phyloP scores from a whole-genome alignment of 2,113 vertebrate genomes.

The Perognathus longimembris region DNA sequence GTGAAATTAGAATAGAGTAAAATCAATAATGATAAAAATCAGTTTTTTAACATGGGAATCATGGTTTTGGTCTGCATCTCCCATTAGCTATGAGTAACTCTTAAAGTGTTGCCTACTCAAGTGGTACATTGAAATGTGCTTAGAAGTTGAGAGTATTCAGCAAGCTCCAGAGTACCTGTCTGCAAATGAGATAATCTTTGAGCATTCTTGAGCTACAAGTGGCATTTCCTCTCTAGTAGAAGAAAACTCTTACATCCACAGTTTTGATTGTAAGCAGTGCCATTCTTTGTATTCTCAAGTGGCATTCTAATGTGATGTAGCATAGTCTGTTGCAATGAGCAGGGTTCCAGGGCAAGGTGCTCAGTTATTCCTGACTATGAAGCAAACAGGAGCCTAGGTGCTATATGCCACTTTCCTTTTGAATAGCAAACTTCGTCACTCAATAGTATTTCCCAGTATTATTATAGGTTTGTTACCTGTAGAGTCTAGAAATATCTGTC shows the following conservation, averaged over 20 bases:
- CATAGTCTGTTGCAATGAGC: background rate
- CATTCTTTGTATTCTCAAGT: too few species aligned
- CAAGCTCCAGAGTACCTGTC: background rate
- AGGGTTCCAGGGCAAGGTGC: background rate
- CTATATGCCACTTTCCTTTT: background rate
- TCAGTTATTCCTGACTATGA: background rate
- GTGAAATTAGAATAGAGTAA: slow-evolving; percentile 10
- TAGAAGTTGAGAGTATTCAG: background rate
- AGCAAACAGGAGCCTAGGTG: background rate
- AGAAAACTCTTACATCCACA: background rate
- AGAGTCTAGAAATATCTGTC: background rate
- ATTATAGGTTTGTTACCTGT: background rate
- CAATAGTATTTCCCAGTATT: background rate
- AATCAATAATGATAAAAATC: background rate
- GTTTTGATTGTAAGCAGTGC: background rate
- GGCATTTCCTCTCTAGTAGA: background rate
- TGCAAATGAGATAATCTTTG: background rate
- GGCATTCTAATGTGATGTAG: too few species aligned
- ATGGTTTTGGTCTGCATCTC: background rate
- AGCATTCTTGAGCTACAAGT: background rate
- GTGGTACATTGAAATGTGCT: background rate
- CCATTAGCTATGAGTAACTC: background rate
- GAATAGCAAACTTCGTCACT: background rate
- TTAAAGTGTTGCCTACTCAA: background rate
- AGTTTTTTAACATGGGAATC: background rate